These are phyloP conservation scores for Agrochola lychnidis DNA, from an alignment of 2,888 invertebrate species.

Conservation along the genomic window DNA sequence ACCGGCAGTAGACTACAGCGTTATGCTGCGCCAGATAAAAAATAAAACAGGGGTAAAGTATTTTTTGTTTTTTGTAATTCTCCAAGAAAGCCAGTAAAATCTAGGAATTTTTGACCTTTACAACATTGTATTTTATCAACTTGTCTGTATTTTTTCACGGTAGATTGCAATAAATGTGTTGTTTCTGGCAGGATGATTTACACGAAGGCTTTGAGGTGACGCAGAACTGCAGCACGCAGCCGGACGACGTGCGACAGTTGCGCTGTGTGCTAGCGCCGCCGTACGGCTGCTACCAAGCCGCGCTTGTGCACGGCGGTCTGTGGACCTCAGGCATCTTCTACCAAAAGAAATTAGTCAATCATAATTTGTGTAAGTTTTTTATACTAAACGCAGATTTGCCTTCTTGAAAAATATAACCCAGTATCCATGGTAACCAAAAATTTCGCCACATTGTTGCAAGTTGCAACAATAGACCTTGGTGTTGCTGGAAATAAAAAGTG, in stretches of 20 bases:
- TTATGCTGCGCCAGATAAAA: slow-evolving; percentile 24
- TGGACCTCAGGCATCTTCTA: slow-evolving; percentile 69
- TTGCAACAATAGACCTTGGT: not conserved
- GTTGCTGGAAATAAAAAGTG: not conserved
- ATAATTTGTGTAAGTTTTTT: slow-evolving; percentile 67
- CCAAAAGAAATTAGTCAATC: slow-evolving; percentile 15
- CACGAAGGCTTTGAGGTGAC: slow-evolving; percentile 13
- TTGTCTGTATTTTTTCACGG: not conserved
- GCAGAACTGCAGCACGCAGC: slow-evolving; percentile 57
- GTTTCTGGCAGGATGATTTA: slow-evolving; percentile 1
- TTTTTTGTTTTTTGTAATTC: not conserved
- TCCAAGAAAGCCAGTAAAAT: not conserved
- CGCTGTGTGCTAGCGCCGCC: slow-evolving; percentile 60
- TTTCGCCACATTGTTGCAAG: not conserved
- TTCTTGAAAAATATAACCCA: too few relatives aligned
- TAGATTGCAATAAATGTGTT: slow-evolving; percentile 8
- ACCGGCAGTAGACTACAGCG: slow-evolving; percentile 67
- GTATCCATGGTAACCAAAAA: not conserved
- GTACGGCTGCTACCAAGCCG: slow-evolving; percentile 64
- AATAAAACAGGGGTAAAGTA: slow-evolving; percentile 36
- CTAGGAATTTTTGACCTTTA: not conserved
- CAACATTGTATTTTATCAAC: not conserved
- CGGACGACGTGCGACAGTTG: slow-evolving; percentile 33
- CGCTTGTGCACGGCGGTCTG: slow-evolving; percentile 70
- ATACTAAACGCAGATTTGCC: not conserved